Conservation (phyloP, 2,113 vertebrate genomes). For the Platysternon megacephalum region DNA sequence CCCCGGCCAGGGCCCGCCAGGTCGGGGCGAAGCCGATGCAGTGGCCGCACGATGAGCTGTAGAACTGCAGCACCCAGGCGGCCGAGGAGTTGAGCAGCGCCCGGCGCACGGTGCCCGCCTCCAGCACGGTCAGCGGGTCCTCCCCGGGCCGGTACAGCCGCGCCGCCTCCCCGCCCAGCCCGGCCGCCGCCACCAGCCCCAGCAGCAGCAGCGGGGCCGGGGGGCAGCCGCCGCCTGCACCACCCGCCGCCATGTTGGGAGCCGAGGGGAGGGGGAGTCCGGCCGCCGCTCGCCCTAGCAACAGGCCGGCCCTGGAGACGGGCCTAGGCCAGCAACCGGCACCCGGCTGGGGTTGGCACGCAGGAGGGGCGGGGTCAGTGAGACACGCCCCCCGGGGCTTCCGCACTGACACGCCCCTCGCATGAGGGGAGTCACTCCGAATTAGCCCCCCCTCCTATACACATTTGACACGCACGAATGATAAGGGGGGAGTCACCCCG, state of each 20-base stretch:
- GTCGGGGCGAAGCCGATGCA: slow-evolving; percentile 93
- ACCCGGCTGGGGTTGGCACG: neutral
- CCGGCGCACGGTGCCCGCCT: slow-evolving; percentile 76
- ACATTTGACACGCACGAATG: neutral
- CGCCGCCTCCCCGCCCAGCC: slow-evolving; percentile 36
- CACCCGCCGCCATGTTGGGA: slow-evolving; percentile 14
- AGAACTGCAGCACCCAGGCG: slow-evolving; percentile 96
- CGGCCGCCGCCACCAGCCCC: slow-evolving; percentile 39
- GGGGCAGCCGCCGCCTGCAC: neutral
- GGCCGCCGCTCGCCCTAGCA: neutral
- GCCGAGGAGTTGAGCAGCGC: slow-evolving; percentile 85
- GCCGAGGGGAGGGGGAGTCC: neutral
- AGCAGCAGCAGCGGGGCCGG: slow-evolving; percentile 17
- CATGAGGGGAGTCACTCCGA: neutral
- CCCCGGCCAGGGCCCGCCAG: slow-evolving; percentile 89
- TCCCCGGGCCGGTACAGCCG: slow-evolving; percentile 83
- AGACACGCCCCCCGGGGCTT: neutral
- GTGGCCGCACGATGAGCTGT: slow-evolving; percentile 95
- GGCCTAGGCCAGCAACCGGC: neutral
- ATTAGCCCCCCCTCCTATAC: neutral
- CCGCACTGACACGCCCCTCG: slow-evolving; percentile 21
- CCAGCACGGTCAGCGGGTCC: slow-evolving; percentile 88
- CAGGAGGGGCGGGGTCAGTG: neutral
- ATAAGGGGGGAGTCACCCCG: neutral
- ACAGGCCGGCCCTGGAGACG: slow-evolving; percentile 2